Percentiles rank a stretch among this genome's conserved stretches.
Evolutionary conservation across 2,888 invertebrate genomes (phyloP).

Genomic region (Spilosoma lubricipeda): DNA sequence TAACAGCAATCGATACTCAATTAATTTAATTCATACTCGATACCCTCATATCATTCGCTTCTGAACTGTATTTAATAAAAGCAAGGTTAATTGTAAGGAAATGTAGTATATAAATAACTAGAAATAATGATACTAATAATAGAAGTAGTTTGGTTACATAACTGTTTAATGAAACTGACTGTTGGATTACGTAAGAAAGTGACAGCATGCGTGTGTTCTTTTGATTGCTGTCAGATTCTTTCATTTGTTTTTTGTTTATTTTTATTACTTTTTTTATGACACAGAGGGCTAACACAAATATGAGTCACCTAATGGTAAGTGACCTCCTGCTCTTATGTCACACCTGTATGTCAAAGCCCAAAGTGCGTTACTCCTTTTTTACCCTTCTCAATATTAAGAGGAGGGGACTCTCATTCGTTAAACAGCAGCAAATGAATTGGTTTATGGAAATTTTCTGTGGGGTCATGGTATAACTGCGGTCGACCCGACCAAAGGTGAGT

Average conservation of each 20-base stretch:
- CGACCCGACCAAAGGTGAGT: too few relatives aligned
- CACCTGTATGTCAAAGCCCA: too few relatives aligned
- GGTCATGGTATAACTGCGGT: too few relatives aligned
- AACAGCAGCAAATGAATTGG: too few relatives aligned
- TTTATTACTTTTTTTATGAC: background rate
- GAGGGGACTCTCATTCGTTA: too few relatives aligned
- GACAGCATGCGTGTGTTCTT: background rate
- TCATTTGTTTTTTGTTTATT: background rate
- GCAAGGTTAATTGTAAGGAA: background rate
- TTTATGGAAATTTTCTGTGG: too few relatives aligned
- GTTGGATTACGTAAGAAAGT: background rate
- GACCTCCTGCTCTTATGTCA: too few relatives aligned
- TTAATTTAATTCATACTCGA: background rate
- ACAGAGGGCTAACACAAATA: too few relatives aligned
- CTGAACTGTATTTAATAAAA: background rate
- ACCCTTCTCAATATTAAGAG: too few relatives aligned
- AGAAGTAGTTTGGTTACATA: background rate
- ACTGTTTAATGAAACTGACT: background rate
- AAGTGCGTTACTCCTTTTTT: too few relatives aligned
- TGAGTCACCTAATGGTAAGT: too few relatives aligned
- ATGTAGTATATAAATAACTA: slow-evolving; percentile 1
- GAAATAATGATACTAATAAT: background rate
- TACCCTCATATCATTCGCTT: background rate
- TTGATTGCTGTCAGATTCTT: too few relatives aligned
- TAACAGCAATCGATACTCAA: slow-evolving; percentile 1